Percentiles rank a stretch among this genome's conserved stretches.
Evolutionary conservation across 2,888 invertebrate genomes (phyloP).

Genomic region (Hemithea aestivaria): DNA sequence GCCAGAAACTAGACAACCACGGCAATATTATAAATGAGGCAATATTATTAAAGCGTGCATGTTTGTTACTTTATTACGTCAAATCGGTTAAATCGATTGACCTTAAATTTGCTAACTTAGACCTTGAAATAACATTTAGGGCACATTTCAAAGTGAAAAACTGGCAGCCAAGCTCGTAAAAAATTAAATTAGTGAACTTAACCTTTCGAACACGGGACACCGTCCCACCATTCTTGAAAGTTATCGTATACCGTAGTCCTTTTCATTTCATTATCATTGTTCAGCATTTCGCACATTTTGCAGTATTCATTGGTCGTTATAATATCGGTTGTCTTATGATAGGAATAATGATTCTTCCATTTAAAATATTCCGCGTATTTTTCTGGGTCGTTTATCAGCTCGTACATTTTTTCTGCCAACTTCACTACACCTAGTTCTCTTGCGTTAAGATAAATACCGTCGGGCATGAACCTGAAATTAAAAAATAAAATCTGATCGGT

Average conservation of each 20-base stretch:
- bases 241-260: constrained; percentile 40
- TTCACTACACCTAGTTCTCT: constrained; percentile 36
- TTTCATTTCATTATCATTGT: constrained; percentile 41
- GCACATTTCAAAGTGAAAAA: too few relatives aligned
- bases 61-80: too few relatives aligned
- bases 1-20: too few relatives aligned
- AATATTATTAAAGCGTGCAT: too few relatives aligned
- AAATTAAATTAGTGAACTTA: too few relatives aligned
- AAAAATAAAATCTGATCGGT: too few relatives aligned
- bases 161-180: too few relatives aligned
- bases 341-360: constrained; percentile 62
- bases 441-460: constrained; percentile 57
- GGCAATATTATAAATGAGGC: too few relatives aligned
- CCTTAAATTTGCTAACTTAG: too few relatives aligned
- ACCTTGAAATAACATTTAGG: too few relatives aligned
- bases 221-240: constrained; percentile 54
- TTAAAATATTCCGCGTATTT: constrained; percentile 54
- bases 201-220: too few relatives aligned
- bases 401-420: constrained; percentile 49
- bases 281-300: constrained; percentile 52
- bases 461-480: constrained; percentile 61
- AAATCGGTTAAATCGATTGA: too few relatives aligned
- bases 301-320: constrained; percentile 60
- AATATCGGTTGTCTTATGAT: constrained; percentile 39
- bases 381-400: constrained; percentile 46